Evolutionary conservation across 1,140 invertebrate genomes (phyloP).

Genomic region (Melipona quadrifasciata): DNA sequence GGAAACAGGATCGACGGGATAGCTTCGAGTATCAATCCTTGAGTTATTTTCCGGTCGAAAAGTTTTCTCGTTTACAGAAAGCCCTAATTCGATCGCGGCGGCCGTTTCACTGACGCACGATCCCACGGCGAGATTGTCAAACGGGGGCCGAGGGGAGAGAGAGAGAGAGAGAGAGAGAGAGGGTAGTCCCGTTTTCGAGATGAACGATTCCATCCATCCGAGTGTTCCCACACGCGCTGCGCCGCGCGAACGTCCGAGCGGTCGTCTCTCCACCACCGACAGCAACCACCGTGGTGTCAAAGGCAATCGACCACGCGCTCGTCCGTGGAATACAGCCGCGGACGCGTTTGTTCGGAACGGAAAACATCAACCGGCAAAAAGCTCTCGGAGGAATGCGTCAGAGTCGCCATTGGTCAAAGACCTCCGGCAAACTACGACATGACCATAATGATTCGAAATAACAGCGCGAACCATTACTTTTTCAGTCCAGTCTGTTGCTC

Average conservation of each 20-base stretch:
- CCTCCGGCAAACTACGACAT: too few species aligned
- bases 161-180: too few species aligned
- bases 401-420: background rate
- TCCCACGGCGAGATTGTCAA: slow-evolving; percentile 10
- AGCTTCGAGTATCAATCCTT: slow-evolving; percentile 33
- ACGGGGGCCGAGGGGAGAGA: background rate
- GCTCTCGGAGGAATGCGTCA: background rate
- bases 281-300: too few species aligned
- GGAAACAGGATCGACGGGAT: slow-evolving; percentile 18
- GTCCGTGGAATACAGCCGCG: background rate
- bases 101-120: slow-evolving; percentile 6
- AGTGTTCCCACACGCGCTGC: background rate
- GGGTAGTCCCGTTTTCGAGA: background rate
- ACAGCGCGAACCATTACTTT: background rate
- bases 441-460: background rate
- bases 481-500: background rate
- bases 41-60: slow-evolving; percentile 42
- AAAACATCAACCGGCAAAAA: background rate
- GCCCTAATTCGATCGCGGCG: slow-evolving; percentile 28
- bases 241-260: background rate
- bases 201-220: slow-evolving; percentile 11
- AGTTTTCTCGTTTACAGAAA: slow-evolving; percentile 44
- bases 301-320: background rate
- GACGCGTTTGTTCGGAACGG: background rate
- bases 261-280: background rate